Conservation (phyloP, 2,888 invertebrate species). For the Caenorhabditis panamensis region DNA sequence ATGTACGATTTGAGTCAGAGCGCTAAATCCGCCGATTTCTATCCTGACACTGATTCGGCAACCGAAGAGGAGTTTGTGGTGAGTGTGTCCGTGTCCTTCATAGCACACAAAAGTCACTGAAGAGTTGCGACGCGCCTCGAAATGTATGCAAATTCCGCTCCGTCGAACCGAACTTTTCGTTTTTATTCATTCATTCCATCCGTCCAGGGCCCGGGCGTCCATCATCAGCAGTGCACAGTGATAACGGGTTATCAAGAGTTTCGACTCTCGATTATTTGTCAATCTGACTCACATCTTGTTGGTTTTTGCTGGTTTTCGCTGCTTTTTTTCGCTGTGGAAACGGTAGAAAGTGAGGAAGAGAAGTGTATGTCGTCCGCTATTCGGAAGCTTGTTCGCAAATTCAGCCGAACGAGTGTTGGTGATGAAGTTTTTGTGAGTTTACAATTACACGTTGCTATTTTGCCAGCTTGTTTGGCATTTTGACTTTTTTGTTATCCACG, state of each 20-base stretch:
- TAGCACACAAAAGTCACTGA: conserved; percentile 20
- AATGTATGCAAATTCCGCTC: conserved; percentile 42
- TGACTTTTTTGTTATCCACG: neutral
- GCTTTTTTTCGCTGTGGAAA: too few species aligned
- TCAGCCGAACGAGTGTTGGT: conserved; percentile 27
- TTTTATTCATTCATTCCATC: conserved; percentile 29
- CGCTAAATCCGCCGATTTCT: conserved; percentile 12
- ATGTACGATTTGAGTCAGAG: conserved; percentile 33
- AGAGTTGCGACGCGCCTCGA: neutral
- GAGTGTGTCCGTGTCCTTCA: conserved; percentile 6
- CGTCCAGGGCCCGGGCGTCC: too few species aligned
- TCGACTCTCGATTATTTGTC: conserved; percentile 47
- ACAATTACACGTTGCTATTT: too few species aligned
- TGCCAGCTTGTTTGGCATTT: too few species aligned
- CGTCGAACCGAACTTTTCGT: conserved; percentile 23
- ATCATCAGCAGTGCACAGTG: conserved; percentile 17
- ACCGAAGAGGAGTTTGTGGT: conserved; percentile 50
- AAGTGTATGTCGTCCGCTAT: conserved; percentile 36
- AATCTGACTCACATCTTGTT: conserved; percentile 55
- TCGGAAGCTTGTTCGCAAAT: conserved; percentile 35
- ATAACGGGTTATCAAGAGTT: conserved; percentile 53
- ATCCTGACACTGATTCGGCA: conserved; percentile 20
- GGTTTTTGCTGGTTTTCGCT: conserved; percentile 47
- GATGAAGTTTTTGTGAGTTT: conserved; percentile 39
- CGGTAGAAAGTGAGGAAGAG: conserved; percentile 2